Base-by-base conservation (phyloP, 1,140 invertebrate genomes). In the Ostrea denselamellosa region DNA sequence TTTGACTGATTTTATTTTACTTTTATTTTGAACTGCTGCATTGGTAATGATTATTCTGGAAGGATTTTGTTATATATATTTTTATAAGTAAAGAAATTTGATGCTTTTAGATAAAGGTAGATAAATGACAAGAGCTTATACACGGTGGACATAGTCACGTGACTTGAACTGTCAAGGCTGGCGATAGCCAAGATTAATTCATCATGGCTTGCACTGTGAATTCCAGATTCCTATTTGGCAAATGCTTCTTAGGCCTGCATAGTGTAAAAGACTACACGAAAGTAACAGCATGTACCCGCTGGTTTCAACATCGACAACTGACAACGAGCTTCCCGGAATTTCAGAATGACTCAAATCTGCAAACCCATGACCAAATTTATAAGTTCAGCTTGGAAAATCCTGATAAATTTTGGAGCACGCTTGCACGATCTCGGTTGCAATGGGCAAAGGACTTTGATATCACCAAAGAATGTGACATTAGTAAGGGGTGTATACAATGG, bases 321-420 rank as follows among this genome's bases (percentile, higher is more conserved):
- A 92, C 93, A 51, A 93, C 93, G 17, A 83, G 90, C 12, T 92
- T 94, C 65, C 93, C 93, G 68, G 93, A 94, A 85, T 94, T 94
- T 84, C 86, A 90, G n/a, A 87, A 90, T 8, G 82, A 91, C 9
- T 54, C 87, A 12, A 53, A 87, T 2, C 68, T 93, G 17, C 87
- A 90, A 52, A 88, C 88, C 12, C 92, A 94, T 89, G 89, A 93
- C 44, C 92, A 94, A 81, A 86, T 95, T 28, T 90, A 95, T 88
- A 88, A 90, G 7, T 92, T 93, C 71, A 94, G 94, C 88, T 65
- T 95, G 17, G 90, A 94, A 9, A 90, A 95, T 90, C 93, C 95
- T 17, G 94, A 96, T 58, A 87, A 91, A 68, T 96, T 96, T 91
- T 96, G 96, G 96, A 94, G 94, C 0, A 93, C 89, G 51, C 89